These are phyloP conservation scores for Bucco capensis DNA, from an alignment of 2,113 vertebrate species.

Conservation along the genomic window DNA sequence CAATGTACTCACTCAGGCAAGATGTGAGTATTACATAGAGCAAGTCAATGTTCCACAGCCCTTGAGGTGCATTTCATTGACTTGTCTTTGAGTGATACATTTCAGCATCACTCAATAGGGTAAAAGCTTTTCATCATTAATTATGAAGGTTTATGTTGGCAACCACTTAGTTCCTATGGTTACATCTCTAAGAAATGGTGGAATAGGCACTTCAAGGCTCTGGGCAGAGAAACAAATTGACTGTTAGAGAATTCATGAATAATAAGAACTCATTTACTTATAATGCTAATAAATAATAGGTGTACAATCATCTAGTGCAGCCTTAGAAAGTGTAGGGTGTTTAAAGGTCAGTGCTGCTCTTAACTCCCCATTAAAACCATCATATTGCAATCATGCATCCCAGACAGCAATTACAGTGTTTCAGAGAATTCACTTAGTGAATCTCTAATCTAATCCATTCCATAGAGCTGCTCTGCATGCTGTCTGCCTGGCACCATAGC, in stretches of 20 bases:
- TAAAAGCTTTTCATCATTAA: conserved; percentile 64
- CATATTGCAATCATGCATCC: conserved; percentile 33
- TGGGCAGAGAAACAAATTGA: conserved; percentile 69
- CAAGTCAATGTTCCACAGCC: not conserved
- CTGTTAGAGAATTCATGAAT: conserved; percentile 74
- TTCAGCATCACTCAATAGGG: conserved; percentile 50
- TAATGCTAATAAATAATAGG: conserved; percentile 76
- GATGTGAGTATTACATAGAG: not conserved
- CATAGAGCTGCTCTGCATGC: not conserved
- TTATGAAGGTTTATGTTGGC: conserved; percentile 70
- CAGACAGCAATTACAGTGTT: conserved; percentile 39
- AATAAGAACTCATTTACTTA: conserved; percentile 76
- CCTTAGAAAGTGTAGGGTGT: conserved; percentile 55
- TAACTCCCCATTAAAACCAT: conserved; percentile 54
- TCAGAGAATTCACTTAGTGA: conserved; percentile 11
- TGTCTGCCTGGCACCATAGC: not conserved
- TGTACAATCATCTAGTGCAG: conserved; percentile 59
- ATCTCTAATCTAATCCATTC: not conserved
- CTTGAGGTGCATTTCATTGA: not conserved
- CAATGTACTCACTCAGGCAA: not conserved
- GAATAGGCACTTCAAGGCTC: conserved; percentile 68
- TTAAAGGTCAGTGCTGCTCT: conserved; percentile 68
- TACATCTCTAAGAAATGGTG: conserved; percentile 70
- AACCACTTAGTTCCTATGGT: conserved; percentile 73
- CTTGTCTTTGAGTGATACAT: not conserved